A percentile compares a stretch with the other conserved stretches of the same genome.
These are phyloP conservation scores for Rhinella marina DNA, from an alignment of 2,797 vertebrate species.

Conservation along the genomic window DNA sequence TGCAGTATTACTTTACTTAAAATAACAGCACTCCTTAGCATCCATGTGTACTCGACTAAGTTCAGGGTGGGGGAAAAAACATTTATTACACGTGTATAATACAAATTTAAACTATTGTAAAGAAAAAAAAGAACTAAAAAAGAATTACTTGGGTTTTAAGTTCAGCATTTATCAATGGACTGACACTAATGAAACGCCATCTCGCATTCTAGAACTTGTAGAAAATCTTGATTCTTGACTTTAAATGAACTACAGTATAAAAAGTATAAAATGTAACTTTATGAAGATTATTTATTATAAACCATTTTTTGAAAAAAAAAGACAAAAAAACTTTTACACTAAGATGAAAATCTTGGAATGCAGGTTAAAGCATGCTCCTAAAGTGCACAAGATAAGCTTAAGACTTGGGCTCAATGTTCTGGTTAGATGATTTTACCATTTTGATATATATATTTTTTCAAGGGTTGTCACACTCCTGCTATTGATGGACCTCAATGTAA, in stretches of 20 bases:
- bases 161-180: constrained; percentile 27
- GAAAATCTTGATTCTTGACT: constrained; percentile 71
- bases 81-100: constrained; percentile 33
- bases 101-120: constrained; percentile 20
- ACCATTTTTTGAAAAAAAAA: constrained; percentile 72
- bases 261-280: constrained; percentile 78
- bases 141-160: constrained; percentile 27
- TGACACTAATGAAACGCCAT: constrained; percentile 72
- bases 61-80: constrained; percentile 34
- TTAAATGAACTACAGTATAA: constrained; percentile 77
- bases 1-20: constrained; percentile 79
- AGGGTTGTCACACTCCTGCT: constrained; percentile 84
- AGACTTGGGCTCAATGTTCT: constrained; percentile 84
- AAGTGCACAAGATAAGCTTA: constrained; percentile 91
- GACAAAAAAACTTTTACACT: constrained; percentile 79
- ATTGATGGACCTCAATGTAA: constrained; percentile 90
- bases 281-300: constrained; percentile 75
- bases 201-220: constrained; percentile 70
- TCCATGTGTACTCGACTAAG: constrained; percentile 66
- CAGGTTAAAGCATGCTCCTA: constrained; percentile 91
- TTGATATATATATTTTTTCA: constrained; percentile 75
- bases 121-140: background rate
- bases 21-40: constrained; percentile 62
- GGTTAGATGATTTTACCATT: constrained; percentile 82
- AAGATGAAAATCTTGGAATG: constrained; percentile 87